Conservation (phyloP, 2,888 invertebrate species). For the Lepidocyrtoides sp. region DNA sequence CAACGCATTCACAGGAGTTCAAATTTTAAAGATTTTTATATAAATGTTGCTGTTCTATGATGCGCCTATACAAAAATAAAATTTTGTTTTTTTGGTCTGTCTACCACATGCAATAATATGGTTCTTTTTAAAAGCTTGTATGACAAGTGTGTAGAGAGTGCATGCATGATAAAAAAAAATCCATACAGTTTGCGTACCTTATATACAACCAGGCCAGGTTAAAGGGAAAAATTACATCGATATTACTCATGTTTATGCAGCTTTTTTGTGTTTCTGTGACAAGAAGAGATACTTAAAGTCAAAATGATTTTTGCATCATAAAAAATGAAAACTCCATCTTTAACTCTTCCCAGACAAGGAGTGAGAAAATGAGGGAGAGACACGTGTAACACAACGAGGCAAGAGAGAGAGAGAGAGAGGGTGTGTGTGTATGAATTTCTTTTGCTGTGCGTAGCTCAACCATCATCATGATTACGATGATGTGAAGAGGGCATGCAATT, state of each 20-base stretch:
- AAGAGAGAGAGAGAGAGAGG: too few relatives aligned
- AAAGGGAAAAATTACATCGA: too few relatives aligned
- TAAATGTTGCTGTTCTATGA: too few relatives aligned
- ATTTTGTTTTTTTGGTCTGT: too few relatives aligned
- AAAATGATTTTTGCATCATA: conserved; percentile 45
- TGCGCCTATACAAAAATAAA: too few relatives aligned
- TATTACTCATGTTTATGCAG: not conserved
- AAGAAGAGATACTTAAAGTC: not conserved
- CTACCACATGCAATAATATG: too few relatives aligned
- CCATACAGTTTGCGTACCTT: too few relatives aligned
- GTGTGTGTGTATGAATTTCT: conserved; percentile 52
- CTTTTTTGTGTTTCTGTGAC: not conserved
- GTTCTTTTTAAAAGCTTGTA: too few relatives aligned
- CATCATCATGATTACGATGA: conserved; percentile 26
- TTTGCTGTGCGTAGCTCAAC: conserved; percentile 42
- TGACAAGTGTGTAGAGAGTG: not conserved
- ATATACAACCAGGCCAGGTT: too few relatives aligned
- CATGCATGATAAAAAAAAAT: too few relatives aligned
- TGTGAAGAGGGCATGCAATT: conserved; percentile 74
- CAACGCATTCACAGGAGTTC: too few relatives aligned
- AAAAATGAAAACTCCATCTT: conserved; percentile 66
- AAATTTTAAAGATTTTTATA: too few relatives aligned
- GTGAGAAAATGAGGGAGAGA: conserved; percentile 36
- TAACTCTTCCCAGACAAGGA: conserved; percentile 43
- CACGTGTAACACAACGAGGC: conserved; percentile 76